Percentiles rank a stretch among this genome's conserved stretches.
Evolutionary conservation across 2,797 vertebrate genomes (phyloP).

Genomic region (Cossypha heuglini): DNA sequence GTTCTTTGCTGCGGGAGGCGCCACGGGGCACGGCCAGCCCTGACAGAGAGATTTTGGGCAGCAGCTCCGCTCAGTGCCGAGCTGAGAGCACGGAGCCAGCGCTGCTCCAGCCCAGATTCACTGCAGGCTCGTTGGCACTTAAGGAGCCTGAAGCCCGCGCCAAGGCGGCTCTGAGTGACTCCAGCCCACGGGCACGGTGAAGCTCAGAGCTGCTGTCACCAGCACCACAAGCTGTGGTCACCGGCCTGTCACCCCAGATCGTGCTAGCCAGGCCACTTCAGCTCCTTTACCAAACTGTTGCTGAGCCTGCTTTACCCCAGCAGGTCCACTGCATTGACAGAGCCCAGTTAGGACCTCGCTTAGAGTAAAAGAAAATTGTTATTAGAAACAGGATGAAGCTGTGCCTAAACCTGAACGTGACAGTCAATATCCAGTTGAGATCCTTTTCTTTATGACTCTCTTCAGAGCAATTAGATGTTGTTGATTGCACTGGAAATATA

Average conservation of each 20-base stretch:
- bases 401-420: background rate
- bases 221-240: background rate
- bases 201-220: background rate
- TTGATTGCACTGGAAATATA: background rate
- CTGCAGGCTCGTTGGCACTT: rapidly evolving
- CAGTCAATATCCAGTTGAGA: background rate
- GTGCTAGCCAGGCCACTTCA: background rate
- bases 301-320: rapidly evolving
- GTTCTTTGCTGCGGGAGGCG: background rate
- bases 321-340: background rate
- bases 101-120: rapidly evolving
- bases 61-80: rapidly evolving
- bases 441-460: background rate
- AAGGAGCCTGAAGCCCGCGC: rapidly evolving
- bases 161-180: background rate
- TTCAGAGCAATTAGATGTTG: background rate
- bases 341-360: background rate
- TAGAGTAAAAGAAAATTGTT: background rate
- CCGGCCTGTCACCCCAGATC: rapidly evolving
- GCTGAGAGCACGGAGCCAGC: background rate
- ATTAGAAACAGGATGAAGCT: background rate
- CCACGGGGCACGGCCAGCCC: background rate
- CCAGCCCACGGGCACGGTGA: rapidly evolving
- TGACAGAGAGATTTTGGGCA: background rate
- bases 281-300: background rate